Base-by-base conservation (phyloP, 2,113 vertebrate genomes). In the Formicarius rufipectus region DNA sequence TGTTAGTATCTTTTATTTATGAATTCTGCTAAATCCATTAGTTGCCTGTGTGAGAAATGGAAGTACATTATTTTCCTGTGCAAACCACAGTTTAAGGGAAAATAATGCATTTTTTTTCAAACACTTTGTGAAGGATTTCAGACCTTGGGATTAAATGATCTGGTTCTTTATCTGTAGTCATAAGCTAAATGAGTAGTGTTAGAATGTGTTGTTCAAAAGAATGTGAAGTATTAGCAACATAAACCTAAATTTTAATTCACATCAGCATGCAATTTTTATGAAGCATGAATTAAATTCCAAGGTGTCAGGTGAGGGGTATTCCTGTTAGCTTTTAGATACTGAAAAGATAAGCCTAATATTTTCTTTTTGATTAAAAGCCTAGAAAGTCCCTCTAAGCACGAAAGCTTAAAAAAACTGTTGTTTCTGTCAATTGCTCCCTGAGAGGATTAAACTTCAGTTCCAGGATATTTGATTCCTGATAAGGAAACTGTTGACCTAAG, bases 361-460 rank as follows among this genome's bases (percentile, higher is more conserved):
- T 96, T 89, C 64, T 53, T 96, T 92, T 45, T 93, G 83, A 97
- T 97, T 96, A 96, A 96, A 94, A 95, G 89, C 90, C 88, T 94
- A 84, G 86, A 97, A 97, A 96, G 93, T 86, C 89, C 79, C 81
- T 96, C 49, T 97, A 94, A 97, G 93, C 91, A 91, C 82, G 87
- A 97, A 97, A 97, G 96, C 96, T 96, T 97, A 93, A 91, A 94
- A 96, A 96, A 93, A 10, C 23, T 92, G 89, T 93, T 89, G 74
- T 95, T 97, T 92, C 92, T 98, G 95, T 97, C 96, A 97, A 91
- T 98, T 96, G 95, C 95, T 98, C 93, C 88, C 85, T 97, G 94
- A 97, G 94, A 97, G 96, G 97, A 97, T 98, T 97, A 97, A 97
- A 96, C 95, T 97, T 97, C 89, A 86, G 90, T 98, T 98, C 83